Conservation (phyloP, 2,888 invertebrate species). For the Blomia tropicalis region DNA sequence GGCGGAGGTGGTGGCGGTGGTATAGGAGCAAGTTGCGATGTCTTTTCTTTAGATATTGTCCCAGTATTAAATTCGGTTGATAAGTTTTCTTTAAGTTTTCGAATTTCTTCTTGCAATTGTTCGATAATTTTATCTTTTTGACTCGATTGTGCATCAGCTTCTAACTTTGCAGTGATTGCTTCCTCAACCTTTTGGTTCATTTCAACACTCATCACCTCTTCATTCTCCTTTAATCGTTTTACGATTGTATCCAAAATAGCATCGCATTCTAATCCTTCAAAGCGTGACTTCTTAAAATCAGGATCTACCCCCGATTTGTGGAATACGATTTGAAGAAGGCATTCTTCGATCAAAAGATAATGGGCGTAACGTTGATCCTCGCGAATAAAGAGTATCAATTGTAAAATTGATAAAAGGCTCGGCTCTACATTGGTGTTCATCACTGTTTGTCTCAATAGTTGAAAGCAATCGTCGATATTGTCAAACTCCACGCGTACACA, state of each 20-base stretch:
- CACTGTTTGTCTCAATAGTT: slow-evolving; percentile 69
- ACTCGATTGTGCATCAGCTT: slow-evolving; percentile 74
- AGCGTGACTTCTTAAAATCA: slow-evolving; percentile 71
- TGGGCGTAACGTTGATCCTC: slow-evolving; percentile 93
- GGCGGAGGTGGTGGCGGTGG: slow-evolving; percentile 30
- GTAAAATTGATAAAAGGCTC: slow-evolving; percentile 81
- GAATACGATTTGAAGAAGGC: slow-evolving; percentile 83
- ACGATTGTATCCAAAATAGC: slow-evolving; percentile 70
- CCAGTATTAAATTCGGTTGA: neutral
- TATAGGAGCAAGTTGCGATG: neutral
- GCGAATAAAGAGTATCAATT: slow-evolving; percentile 76
- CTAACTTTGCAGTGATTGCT: slow-evolving; percentile 73
- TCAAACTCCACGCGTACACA: slow-evolving; percentile 69
- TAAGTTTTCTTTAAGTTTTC: slow-evolving; percentile 18
- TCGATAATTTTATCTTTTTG: slow-evolving; percentile 52
- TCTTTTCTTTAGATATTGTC: neutral
- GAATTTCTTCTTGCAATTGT: slow-evolving; percentile 16
- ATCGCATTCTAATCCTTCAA: slow-evolving; percentile 71
- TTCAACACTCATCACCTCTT: slow-evolving; percentile 45
- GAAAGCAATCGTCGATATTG: slow-evolving; percentile 78
- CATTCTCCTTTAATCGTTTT: slow-evolving; percentile 40
- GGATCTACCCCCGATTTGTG: slow-evolving; percentile 79
- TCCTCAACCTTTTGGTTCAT: slow-evolving; percentile 70
- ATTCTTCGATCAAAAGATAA: slow-evolving; percentile 92
- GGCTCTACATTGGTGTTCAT: slow-evolving; percentile 76